These are phyloP conservation scores for Calameuta filiformis DNA, from an alignment of 2,888 invertebrate species.

Conservation along the genomic window DNA sequence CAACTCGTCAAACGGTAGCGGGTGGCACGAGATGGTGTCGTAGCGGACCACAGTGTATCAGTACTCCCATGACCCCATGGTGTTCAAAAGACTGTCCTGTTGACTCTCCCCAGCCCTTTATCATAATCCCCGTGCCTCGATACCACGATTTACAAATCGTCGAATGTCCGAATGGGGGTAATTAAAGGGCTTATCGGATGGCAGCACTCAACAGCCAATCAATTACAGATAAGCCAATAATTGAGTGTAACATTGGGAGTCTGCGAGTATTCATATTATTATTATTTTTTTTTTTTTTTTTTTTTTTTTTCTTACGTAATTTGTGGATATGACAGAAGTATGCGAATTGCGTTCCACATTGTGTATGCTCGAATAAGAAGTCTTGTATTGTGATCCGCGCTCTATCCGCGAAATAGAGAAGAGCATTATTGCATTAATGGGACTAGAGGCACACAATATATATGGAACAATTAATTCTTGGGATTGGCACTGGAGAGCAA, in stretches of 20 bases:
- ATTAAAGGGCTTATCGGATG: conserved; percentile 3
- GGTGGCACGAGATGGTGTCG: conserved; percentile 72
- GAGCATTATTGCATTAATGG: neutral
- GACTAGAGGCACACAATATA: conserved; percentile 3
- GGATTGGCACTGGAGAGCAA: neutral
- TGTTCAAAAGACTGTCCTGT: conserved; percentile 67
- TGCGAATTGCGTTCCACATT: conserved; percentile 23
- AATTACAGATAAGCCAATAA: conserved; percentile 30
- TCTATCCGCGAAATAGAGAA: neutral
- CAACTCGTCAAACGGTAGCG: conserved; percentile 69
- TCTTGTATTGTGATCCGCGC: conserved; percentile 15
- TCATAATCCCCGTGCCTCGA: conserved; percentile 4
- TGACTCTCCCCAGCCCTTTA: conserved; percentile 55
- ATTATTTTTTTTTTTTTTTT: conserved; percentile 16
- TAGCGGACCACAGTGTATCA: conserved; percentile 67
- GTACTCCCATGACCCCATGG: conserved; percentile 63
- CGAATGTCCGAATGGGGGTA: neutral
- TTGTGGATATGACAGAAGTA: conserved; percentile 11
- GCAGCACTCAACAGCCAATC: conserved; percentile 32
- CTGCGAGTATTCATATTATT: conserved; percentile 23
- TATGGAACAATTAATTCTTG: neutral
- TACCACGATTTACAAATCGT: conserved; percentile 1
- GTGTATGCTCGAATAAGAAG: conserved; percentile 9
- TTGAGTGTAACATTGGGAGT: conserved; percentile 31
- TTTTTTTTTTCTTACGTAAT: conserved; percentile 6